Conservation (phyloP, 2,797 vertebrate species). For the Lithobates pipiens region DNA sequence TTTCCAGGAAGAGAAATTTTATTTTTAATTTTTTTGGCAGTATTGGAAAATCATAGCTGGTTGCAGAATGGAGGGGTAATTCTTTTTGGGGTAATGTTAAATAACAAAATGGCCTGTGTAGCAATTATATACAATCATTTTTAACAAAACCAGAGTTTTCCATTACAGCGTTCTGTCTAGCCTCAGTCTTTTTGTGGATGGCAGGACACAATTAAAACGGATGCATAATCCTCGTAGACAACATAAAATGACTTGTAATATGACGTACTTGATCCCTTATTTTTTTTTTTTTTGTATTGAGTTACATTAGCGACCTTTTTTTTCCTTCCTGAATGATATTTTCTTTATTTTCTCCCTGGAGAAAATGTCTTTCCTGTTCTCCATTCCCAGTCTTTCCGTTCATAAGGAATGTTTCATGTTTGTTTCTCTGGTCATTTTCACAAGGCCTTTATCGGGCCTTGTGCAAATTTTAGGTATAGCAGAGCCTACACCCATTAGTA, state of each 20-base stretch:
- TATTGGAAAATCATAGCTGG: no score
- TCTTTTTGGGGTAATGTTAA: no score
- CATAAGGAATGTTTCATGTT: not conserved
- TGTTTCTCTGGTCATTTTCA: not conserved
- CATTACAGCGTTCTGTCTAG: not conserved
- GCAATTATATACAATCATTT: no score
- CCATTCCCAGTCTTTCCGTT: not conserved
- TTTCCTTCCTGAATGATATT: conserved; percentile 27
- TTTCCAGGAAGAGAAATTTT: no score
- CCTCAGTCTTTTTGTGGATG: not conserved
- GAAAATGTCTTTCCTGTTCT: conserved; percentile 37
- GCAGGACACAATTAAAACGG: not conserved
- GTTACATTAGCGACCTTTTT: not conserved
- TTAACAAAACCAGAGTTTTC: not conserved
- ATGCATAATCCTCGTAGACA: not conserved
- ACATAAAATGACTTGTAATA: not conserved
- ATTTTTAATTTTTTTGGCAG: no score
- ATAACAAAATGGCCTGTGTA: no score
- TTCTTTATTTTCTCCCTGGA: conserved; percentile 16
- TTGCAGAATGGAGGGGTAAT: no score
- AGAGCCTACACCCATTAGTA: no score
- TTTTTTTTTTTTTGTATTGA: not conserved
- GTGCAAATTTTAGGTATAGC: not conserved
- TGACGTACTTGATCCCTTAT: not conserved
- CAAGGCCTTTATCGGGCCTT: not conserved